Evolutionary conservation across 2,888 invertebrate species (phyloP).

Genomic region (Sinohyriopsis cumingii): DNA sequence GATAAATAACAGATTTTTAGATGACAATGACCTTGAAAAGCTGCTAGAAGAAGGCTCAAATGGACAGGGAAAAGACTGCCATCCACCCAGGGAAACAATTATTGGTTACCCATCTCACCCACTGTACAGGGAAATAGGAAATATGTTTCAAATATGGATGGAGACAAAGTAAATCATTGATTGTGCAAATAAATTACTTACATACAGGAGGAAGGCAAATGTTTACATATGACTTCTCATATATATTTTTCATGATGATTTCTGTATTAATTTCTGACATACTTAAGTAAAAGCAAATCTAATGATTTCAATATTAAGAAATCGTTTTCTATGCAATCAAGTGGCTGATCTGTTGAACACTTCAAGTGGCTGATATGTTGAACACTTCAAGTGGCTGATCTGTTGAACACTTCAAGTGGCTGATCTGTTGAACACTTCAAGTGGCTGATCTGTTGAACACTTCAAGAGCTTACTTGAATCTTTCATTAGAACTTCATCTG

Average conservation of each 20-base stretch:
- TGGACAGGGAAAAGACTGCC: slow-evolving; percentile 9
- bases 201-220: neutral
- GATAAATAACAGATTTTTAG: slow-evolving; percentile 46
- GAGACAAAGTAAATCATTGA: slow-evolving; percentile 41
- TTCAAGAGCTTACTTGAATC: no score
- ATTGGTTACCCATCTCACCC: slow-evolving; percentile 65
- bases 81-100: slow-evolving; percentile 43
- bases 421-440: neutral
- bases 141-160: slow-evolving; percentile 61
- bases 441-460: neutral
- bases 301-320: neutral
- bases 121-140: slow-evolving; percentile 58
- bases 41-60: slow-evolving; percentile 31
- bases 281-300: neutral
- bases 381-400: no score
- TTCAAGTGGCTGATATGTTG: no score
- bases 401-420: no score
- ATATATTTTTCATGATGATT: neutral
- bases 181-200: neutral
- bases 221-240: neutral
- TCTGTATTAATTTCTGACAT: neutral
- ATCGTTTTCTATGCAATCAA: neutral
- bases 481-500: no score
- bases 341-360: neutral
- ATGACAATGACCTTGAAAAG: slow-evolving; percentile 41